Base-by-base conservation (phyloP, 23 tunicate genomes). In the Diplosoma virens region DNA sequence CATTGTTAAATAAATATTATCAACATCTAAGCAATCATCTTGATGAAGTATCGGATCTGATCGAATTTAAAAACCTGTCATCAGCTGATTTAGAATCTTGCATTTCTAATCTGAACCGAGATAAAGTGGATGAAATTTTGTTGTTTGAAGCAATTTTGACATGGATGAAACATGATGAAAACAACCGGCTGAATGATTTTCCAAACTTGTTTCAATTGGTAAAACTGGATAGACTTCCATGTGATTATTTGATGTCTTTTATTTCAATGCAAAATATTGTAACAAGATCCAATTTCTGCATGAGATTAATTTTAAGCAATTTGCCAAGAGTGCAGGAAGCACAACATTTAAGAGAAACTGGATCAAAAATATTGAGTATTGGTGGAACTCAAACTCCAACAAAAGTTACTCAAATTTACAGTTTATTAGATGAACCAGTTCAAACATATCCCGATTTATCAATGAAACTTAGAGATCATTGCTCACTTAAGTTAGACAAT, bases 161-260 rank as follows among this genome's bases (percentile, higher is more conserved):
- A 3, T 63, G 69, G 69, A 63, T 35, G 5, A 63, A 63, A 22
- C 69, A 63, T 63, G 69, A 25, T 9, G 36, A 24, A 63, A 35
- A 63, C 2, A 22, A 18, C 3, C 69, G 69, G 2, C 11, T 2
- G 9, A 2, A 3, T 2, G 69, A 63, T 3, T 63, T 63, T 63
- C 7, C 29, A 6, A n/a, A 28, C 14, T 30, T 63, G 34, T 63
- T 63, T 63, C 69, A 29, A n/a, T n/a, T 63, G 34, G 14, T 63
- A 25, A 30, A 63, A 3, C 36, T 63, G 7, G n/a, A 29, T 6
- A 25, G 29, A 25, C 34, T 63, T 4, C 69, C 69, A 5, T 4
- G 14, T 5, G 69, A 63, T 28, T 30, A 11, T 27, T n/a, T 63
- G 34, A 9, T 63, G 27, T 9, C 6, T 30, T 33, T 28, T 63